Base-by-base conservation (phyloP, 2,113 vertebrate species). In the Tympanuchus pallidicinctus region DNA sequence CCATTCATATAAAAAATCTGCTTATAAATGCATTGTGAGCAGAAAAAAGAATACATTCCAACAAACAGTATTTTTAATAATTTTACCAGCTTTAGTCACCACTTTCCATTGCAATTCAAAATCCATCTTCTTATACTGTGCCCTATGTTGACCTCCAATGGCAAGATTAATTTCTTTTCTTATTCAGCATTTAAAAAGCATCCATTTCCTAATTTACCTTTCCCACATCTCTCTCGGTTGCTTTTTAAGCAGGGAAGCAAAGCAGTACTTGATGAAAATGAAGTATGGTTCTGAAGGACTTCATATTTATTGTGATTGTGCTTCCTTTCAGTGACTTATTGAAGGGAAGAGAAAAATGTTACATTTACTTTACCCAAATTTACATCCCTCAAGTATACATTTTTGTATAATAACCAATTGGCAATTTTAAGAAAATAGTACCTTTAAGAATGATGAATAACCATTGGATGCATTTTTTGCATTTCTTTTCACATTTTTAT, bases 351-450 rank as follows among this genome's bases (percentile, higher is more conserved):
- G 42, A 70, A 90, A 96, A 95, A 79, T 27, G 74, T 57, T 63
- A 43, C 2, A 2, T 95, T 95, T 57, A 87, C 65, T 95, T 94
- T 82, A 95, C 79, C 90, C 83, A 67, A 82, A 93, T 94, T 91
- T 86, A 83, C 7, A 1, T 93, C 61, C 91, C 93, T 92, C 38
- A 74, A 95, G 88, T 88, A 67, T 12, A 75, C 57, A 34, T 34
- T 90, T 86, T 89, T 43, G 91, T 96, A 75, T 94, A 92, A 88
- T 86, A 91, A 91, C 54, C 34, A 43, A 56, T 69, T 95, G 94
- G 34, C n/a, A 87, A 60, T 97, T 96, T 94, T 92, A 82, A 82
- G 87, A 94, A 95, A 96, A 95, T 85, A 56, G 15, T 95, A 36
- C 8, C 8, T 72, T 86, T 95, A 56, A 45, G 80, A 95, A 69